Evolutionary conservation across 2,888 invertebrate species (phyloP).

Genomic region (Cantharis rustica): DNA sequence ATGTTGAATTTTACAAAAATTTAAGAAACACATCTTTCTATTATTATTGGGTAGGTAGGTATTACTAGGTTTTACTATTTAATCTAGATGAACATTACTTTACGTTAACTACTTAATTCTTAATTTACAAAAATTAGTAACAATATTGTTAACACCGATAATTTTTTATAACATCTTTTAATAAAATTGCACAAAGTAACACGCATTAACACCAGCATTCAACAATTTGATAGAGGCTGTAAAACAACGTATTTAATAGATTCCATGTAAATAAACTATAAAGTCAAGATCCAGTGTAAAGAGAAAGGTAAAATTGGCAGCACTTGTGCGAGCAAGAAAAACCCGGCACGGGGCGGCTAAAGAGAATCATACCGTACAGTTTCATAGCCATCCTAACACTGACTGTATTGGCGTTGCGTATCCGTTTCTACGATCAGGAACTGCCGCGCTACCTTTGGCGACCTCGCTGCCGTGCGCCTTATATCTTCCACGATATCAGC

Average conservation of each 20-base stretch:
- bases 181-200: constrained; percentile 11
- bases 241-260: constrained; percentile 13
- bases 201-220: constrained; percentile 11
- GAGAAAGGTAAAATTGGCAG: constrained; percentile 8
- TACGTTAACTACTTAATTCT: background rate
- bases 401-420: constrained; percentile 38
- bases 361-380: constrained; percentile 26
- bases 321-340: constrained; percentile 18
- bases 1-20: background rate
- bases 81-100: background rate
- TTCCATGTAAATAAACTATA: constrained; percentile 13
- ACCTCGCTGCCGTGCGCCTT: constrained; percentile 35
- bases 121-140: background rate
- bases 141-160: background rate
- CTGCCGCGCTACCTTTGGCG: constrained; percentile 41
- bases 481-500: constrained; percentile 16
- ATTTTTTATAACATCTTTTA: constrained; percentile 9
- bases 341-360: constrained; percentile 21
- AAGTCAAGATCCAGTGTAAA: constrained; percentile 11
- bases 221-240: constrained; percentile 12
- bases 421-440: constrained; percentile 34
- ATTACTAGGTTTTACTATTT: background rate
- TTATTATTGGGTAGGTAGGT: background rate
- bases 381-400: constrained; percentile 42
- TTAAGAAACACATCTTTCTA: background rate